Evolutionary conservation across 2,113 vertebrate species (phyloP).

Genomic region (Sialia sialis): DNA sequence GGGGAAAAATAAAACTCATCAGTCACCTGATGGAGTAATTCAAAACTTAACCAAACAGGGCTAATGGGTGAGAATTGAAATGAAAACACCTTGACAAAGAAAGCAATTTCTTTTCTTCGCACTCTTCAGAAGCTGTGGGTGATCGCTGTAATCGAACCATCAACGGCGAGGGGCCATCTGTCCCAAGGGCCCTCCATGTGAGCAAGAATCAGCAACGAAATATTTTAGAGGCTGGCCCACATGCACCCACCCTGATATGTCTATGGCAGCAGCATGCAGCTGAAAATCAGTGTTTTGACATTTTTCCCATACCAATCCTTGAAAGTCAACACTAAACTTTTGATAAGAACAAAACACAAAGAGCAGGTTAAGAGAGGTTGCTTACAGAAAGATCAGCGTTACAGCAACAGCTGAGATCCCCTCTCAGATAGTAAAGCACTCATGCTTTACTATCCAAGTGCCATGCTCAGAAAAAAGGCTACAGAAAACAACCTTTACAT

Average conservation of each 20-base stretch:
- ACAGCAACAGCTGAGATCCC: background rate
- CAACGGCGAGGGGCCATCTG: slow-evolving; percentile 74
- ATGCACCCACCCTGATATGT: slow-evolving; percentile 52
- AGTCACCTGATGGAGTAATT: slow-evolving; percentile 79
- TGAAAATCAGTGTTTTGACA: slow-evolving; percentile 83
- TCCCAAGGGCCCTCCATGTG: slow-evolving; percentile 76
- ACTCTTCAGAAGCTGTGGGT: slow-evolving; percentile 81
- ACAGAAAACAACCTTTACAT: background rate
- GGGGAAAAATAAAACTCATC: slow-evolving; percentile 71
- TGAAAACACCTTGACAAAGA: slow-evolving; percentile 93
- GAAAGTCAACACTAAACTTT: slow-evolving; percentile 75
- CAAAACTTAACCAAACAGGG: slow-evolving; percentile 82
- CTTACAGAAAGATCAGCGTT: slow-evolving; percentile 37
- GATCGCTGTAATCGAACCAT: slow-evolving; percentile 75
- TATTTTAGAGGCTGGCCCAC: slow-evolving; percentile 51
- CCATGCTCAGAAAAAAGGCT: background rate
- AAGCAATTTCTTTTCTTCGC: slow-evolving; percentile 89
- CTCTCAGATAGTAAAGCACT: background rate
- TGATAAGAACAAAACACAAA: slow-evolving; percentile 45
- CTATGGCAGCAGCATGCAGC: slow-evolving; percentile 65
- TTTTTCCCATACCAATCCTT: slow-evolving; percentile 80
- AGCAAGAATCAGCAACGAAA: slow-evolving; percentile 75
- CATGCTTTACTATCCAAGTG: background rate
- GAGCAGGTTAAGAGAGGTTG: slow-evolving; percentile 65
- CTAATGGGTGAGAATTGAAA: slow-evolving; percentile 98